A percentile compares a stretch with the other conserved stretches of the same genome.
phyloP scores from a whole-genome alignment of 2,797 vertebrate species.

The Atherinosoma microstoma region DNA sequence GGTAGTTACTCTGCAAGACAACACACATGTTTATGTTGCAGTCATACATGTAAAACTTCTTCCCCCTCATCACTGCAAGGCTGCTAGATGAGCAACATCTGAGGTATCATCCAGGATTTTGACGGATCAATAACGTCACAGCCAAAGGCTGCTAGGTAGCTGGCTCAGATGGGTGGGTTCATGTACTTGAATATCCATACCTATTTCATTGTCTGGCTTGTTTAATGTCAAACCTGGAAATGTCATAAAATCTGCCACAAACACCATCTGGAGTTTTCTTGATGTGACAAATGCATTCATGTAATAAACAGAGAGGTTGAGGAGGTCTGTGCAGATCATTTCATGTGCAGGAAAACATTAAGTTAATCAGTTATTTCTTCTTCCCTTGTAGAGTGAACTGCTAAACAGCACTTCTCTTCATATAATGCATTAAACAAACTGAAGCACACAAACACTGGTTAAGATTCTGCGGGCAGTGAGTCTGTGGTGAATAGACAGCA shows the following conservation, averaged over 20 bases:
- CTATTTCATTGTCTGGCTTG: constrained; percentile 30
- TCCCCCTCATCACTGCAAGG: constrained; percentile 20
- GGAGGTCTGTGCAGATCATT: constrained; percentile 14
- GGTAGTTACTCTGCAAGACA: constrained; percentile 92
- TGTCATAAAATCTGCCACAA: constrained; percentile 10
- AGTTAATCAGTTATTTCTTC: neutral
- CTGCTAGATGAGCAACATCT: constrained; percentile 11
- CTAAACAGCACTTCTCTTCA: constrained; percentile 17
- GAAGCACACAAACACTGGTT: constrained; percentile 30
- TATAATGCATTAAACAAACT: constrained; percentile 17
- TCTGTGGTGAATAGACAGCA: constrained; percentile 31
- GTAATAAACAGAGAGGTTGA: constrained; percentile 24
- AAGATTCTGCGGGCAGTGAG: constrained; percentile 31
- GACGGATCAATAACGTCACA: constrained; percentile 54
- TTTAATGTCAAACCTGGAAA: constrained; percentile 38
- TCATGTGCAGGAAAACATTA: constrained; percentile 13
- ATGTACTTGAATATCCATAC: constrained; percentile 4
- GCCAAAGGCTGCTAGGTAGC: constrained; percentile 70
- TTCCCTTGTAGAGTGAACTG: neutral
- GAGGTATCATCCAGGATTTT: constrained; percentile 25
- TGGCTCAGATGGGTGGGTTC: constrained; percentile 32
- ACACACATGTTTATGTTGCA: constrained; percentile 28
- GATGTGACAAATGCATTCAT: constrained; percentile 19
- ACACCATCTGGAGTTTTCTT: constrained; percentile 55
- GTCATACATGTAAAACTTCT: neutral